Base-by-base conservation (phyloP, 2,113 vertebrate genomes). In the Eurypyga helias region DNA sequence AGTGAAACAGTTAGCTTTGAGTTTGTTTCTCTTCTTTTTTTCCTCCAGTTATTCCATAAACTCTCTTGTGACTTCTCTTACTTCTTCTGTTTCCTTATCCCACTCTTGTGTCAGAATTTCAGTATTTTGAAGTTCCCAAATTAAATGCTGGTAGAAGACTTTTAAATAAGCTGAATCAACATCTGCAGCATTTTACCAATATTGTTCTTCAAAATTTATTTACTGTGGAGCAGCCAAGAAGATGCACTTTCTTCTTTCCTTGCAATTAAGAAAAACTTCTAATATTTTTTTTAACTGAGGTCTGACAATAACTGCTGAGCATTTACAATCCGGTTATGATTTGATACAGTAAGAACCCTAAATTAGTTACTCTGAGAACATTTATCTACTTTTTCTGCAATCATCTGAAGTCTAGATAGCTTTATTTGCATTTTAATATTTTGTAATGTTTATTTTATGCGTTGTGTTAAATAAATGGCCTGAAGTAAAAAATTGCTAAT, bases 351-450 rank as follows among this genome's bases (percentile, higher is more conserved):
- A 75, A 70, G 86, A 38, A 1, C 7, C 6, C 29, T 45, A 24
- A 83, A 69, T 65, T 79, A 85, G n/a, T 85, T 95, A 31, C 23
- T 72, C 11, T 70, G 9, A 69, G 34, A 87, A 48, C 2, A 36
- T 90, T 41, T 78, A 21, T 87, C 15, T 64, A 7, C 23, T 17
- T 91, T 95, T 91, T 71, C 43, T 60, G 85, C 14, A 83, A 8
- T 93, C 12, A 52, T 87, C 36, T 67, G 43, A 80, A 89, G 43
- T 85, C 57, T 91, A 57, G 46, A 76, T 91, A 73, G 24, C 67
- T 90, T 86, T 93, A 87, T 86, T 94, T 96, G 67, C 70, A 87
- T 94, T 89, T 96, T 87, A 84, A 36, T 95, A 73, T 93, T 95
- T 95, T 87, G 33, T 75, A 48, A 87, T 95, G 19, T 92, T 94